Evolutionary conservation across 30 jellyfish, hydroid and myxozoan species (phyloP).

Genomic region (Aurelia coerulea): DNA sequence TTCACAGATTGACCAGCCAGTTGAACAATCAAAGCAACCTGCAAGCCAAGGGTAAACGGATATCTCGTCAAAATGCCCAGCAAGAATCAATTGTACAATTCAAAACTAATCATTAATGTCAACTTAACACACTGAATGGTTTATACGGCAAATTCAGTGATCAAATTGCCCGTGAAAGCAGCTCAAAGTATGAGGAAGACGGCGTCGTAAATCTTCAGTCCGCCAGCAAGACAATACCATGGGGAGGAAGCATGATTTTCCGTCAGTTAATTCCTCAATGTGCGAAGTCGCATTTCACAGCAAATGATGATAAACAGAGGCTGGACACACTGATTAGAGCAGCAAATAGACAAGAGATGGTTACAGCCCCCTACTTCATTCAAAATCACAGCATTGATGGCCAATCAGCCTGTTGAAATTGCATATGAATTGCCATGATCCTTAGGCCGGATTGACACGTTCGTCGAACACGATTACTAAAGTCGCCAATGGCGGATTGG

Average conservation of each 20-base stretch:
- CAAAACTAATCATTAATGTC: neutral
- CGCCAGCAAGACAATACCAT: constrained; percentile 28
- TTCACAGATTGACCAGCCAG: constrained; percentile 77
- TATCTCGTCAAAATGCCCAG: constrained; percentile 19
- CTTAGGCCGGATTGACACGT: constrained; percentile 27
- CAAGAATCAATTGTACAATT: too few relatives aligned
- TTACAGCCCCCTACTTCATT: neutral
- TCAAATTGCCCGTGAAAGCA: too few relatives aligned
- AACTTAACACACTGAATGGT: neutral
- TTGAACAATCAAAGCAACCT: constrained; percentile 82
- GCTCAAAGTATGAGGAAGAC: too few relatives aligned
- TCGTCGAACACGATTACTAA: constrained; percentile 43
- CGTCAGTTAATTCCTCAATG: neutral
- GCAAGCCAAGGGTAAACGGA: constrained; percentile 78
- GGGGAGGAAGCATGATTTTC: constrained; percentile 36
- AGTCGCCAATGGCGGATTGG: constrained; percentile 60
- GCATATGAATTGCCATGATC: constrained; percentile 18
- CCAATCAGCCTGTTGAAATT: neutral
- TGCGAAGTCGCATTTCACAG: too few relatives aligned
- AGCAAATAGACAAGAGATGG: too few relatives aligned
- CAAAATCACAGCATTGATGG: neutral
- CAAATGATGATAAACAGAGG: too few relatives aligned
- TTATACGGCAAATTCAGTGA: too few relatives aligned
- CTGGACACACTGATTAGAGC: too few relatives aligned
- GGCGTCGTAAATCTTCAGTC: constrained; percentile 21